A percentile compares a stretch with the other conserved stretches of the same genome.
Conservation (phyloP, 2,113 vertebrate species). For the Hoplias malabaricus region DNA sequence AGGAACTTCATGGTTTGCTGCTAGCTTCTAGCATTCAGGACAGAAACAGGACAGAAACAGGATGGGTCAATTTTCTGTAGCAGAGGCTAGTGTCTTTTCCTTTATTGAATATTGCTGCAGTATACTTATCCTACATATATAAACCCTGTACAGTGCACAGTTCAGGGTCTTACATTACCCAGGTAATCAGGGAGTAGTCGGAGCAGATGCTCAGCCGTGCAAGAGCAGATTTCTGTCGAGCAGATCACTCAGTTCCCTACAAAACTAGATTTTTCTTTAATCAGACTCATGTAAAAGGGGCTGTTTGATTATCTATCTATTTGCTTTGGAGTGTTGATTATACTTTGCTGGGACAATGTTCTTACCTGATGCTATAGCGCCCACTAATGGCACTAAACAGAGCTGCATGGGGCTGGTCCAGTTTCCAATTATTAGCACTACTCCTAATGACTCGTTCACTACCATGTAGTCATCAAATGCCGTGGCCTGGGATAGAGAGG, state of each 20-base stretch:
- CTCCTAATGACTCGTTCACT: constrained; percentile 82
- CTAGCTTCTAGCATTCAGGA: constrained; percentile 83
- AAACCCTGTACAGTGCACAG: not conserved
- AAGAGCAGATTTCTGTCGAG: constrained; percentile 73
- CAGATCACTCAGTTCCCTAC: constrained; percentile 86
- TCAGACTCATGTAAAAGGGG: too few relatives aligned
- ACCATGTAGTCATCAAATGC: constrained; percentile 79
- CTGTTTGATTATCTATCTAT: too few relatives aligned
- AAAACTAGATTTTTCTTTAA: too few relatives aligned
- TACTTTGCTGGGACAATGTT: too few relatives aligned
- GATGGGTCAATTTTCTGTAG: too few relatives aligned
- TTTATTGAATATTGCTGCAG: not conserved
- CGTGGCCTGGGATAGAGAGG: constrained; percentile 67
- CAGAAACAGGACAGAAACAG: constrained; percentile 47
- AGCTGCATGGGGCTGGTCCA: constrained; percentile 86
- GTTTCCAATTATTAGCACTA: constrained; percentile 80
- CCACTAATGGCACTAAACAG: constrained; percentile 79
- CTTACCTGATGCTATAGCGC: constrained; percentile 86
- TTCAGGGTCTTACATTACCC: constrained; percentile 74
- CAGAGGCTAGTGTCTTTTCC: not conserved
- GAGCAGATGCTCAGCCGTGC: constrained; percentile 72
- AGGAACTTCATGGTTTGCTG: constrained; percentile 64
- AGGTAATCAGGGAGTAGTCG: constrained; percentile 76
- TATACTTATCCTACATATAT: not conserved
- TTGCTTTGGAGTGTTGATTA: too few relatives aligned